phyloP scores from a whole-genome alignment of 2,888 invertebrate species.

The Elgonia sp. region DNA sequence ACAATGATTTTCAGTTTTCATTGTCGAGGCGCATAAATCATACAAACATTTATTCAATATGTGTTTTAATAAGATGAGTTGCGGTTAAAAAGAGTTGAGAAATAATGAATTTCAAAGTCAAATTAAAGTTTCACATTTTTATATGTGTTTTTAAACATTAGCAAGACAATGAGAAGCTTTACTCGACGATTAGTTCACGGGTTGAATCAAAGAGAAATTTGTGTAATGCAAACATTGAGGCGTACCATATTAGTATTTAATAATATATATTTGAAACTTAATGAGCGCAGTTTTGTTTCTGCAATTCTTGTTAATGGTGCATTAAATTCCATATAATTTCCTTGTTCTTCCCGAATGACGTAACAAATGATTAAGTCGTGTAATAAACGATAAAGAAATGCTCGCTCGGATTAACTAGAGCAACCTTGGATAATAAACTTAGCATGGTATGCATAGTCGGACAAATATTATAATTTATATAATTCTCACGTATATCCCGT shows the following conservation, averaged over 20 bases:
- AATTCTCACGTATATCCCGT: constrained; percentile 45
- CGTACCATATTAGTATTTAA: background rate
- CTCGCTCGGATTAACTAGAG: constrained; percentile 54
- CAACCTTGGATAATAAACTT: constrained; percentile 53
- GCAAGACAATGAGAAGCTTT: background rate
- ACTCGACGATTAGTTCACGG: too few species aligned
- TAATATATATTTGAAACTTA: constrained; percentile 23
- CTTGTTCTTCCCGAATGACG: constrained; percentile 59
- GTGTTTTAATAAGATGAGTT: background rate
- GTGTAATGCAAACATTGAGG: too few species aligned
- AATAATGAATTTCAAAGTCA: too few species aligned
- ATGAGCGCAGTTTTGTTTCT: background rate
- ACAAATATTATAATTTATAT: constrained; percentile 55
- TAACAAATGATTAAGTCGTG: constrained; percentile 47
- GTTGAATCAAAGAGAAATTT: too few species aligned
- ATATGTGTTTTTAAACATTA: background rate
- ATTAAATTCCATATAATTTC: constrained; percentile 51
- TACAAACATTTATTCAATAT: constrained; percentile 16
- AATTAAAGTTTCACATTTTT: background rate
- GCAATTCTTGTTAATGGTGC: constrained; percentile 30
- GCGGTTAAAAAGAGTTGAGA: background rate
- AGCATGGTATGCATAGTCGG: constrained; percentile 3
- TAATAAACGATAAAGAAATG: constrained; percentile 63
- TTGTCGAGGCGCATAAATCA: constrained; percentile 20
- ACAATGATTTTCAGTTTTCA: constrained; percentile 32